Conservation (phyloP, 30 jellyfish, hydroid and myxozoan species). For the Sanderia malayensis region DNA sequence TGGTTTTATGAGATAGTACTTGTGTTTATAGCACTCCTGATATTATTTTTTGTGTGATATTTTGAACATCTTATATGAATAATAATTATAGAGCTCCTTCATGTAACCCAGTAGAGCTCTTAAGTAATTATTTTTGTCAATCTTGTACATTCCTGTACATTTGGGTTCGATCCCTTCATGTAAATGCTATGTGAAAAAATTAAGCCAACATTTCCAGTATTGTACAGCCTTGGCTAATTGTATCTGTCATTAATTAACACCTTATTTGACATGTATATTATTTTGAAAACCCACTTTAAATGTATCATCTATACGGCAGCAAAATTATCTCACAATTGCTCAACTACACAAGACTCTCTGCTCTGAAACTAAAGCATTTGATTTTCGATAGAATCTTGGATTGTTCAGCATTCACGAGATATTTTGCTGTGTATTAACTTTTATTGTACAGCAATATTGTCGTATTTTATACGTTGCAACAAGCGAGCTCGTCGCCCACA, state of each 20-base stretch:
- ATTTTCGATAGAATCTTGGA: too few species aligned
- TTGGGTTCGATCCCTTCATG: constrained; percentile 62
- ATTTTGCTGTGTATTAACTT: too few species aligned
- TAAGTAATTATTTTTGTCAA: constrained; percentile 55
- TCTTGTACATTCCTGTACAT: constrained; percentile 72
- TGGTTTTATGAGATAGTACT: constrained; percentile 16
- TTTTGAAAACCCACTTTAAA: constrained; percentile 11
- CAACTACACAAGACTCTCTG: too few species aligned
- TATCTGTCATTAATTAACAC: not conserved
- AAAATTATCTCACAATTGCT: too few species aligned
- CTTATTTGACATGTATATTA: constrained; percentile 13
- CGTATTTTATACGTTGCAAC: too few species aligned
- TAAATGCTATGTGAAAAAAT: constrained; percentile 60
- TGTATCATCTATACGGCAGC: too few species aligned
- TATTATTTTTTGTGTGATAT: constrained; percentile 49
- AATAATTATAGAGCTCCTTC: too few species aligned
- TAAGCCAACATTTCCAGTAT: constrained; percentile 54
- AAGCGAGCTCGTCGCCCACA: too few species aligned
- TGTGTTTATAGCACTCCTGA: constrained; percentile 53
- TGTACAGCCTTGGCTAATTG: constrained; percentile 47
- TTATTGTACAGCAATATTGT: too few species aligned
- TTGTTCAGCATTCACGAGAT: too few species aligned
- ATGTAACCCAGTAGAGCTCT: too few species aligned
- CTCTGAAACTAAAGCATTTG: too few species aligned
- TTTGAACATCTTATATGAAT: constrained; percentile 52